These are phyloP conservation scores for Cirrhinus mrigala DNA, from an alignment of 2,797 vertebrate genomes.

Conservation along the genomic window DNA sequence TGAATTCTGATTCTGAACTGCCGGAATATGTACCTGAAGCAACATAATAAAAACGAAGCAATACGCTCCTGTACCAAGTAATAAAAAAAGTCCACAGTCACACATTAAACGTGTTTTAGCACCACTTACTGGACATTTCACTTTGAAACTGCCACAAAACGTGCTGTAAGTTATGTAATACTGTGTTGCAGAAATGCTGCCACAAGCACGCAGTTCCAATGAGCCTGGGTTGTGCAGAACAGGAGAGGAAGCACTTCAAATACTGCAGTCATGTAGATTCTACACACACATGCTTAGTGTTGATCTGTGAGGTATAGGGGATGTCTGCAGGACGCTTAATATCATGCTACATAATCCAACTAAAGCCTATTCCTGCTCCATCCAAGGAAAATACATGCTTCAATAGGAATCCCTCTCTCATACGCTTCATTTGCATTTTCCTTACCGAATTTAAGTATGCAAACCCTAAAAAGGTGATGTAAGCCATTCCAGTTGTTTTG, in stretches of 20 bases:
- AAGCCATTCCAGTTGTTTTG: not conserved
- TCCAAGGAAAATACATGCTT: conserved; percentile 22
- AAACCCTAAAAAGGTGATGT: conserved; percentile 18
- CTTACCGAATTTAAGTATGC: conserved; percentile 17
- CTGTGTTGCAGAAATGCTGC: too few relatives aligned
- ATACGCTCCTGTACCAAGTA: too few relatives aligned
- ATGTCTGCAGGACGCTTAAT: conserved; percentile 43
- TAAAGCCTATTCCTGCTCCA: conserved; percentile 46
- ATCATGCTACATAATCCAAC: conserved; percentile 55
- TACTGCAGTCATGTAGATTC: not conserved
- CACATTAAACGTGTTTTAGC: too few relatives aligned
- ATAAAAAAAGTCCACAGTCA: too few relatives aligned
- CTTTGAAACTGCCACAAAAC: too few relatives aligned
- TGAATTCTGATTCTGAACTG: too few relatives aligned
- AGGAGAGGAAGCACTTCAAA: not conserved
- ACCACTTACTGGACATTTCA: too few relatives aligned
- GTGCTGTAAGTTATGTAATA: too few relatives aligned
- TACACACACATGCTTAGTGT: not conserved
- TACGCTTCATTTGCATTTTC: conserved; percentile 7
- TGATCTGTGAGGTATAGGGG: conserved; percentile 33
- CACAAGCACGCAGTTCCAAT: too few relatives aligned
- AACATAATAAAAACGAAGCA: too few relatives aligned
- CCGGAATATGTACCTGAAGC: too few relatives aligned
- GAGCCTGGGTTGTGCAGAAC: not conserved
- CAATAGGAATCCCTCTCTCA: not conserved